phyloP scores from a whole-genome alignment of 1,140 invertebrate genomes.

The Drosophila equinoxialis region DNA sequence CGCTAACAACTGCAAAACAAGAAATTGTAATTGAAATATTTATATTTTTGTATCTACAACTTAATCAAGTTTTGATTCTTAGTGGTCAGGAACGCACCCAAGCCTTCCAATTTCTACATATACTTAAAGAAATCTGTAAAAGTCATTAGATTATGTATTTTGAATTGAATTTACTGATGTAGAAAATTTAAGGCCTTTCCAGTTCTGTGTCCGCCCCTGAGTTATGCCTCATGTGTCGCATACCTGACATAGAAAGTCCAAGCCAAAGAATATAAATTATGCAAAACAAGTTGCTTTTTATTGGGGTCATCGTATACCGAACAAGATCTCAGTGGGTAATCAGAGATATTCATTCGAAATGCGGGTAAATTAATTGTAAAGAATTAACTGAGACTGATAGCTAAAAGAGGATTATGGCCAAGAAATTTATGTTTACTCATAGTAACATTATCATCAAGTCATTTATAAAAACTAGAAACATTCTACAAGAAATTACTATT shows the following conservation, averaged over 20 bases:
- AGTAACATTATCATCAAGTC: background rate
- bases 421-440: background rate
- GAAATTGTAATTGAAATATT: conserved; percentile 34
- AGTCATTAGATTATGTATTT: no score
- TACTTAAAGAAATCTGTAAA: no score
- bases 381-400: background rate
- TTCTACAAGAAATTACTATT: background rate
- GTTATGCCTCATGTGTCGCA: conserved; percentile 41
- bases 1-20: conserved; percentile 41
- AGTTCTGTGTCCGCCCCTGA: background rate
- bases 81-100: background rate
- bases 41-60: conserved; percentile 9
- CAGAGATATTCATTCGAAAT: conserved; percentile 40
- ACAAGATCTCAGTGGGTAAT: conserved; percentile 42
- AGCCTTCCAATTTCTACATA: no score
- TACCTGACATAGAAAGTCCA: conserved; percentile 42
- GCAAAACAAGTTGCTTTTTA: conserved; percentile 65
- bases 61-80: conserved; percentile 30
- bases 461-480: background rate
- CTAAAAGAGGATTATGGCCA: background rate
- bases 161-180: no score
- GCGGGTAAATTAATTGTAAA: conserved; percentile 20
- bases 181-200: conserved; percentile 4
- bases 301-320: conserved; percentile 53
- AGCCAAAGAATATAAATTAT: conserved; percentile 55